Percentiles rank a stretch among this genome's conserved stretches.
phyloP scores from a whole-genome alignment of 2,888 invertebrate genomes.

The Mylabris sibirica region DNA sequence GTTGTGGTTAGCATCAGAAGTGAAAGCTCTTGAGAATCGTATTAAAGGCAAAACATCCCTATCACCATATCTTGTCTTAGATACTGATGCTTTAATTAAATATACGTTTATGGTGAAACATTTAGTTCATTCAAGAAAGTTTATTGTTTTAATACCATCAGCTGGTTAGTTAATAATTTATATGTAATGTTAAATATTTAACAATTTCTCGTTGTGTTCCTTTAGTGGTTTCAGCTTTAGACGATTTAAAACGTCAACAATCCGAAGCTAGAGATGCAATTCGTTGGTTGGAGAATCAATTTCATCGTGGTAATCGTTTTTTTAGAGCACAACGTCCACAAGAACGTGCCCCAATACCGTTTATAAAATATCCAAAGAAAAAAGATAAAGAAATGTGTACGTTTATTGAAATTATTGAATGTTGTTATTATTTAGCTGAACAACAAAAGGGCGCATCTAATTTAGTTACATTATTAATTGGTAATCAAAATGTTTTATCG shows the following conservation, averaged over 20 bases:
- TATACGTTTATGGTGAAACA: constrained; percentile 82
- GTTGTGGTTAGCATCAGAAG: constrained; percentile 88
- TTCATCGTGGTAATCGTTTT: constrained; percentile 86
- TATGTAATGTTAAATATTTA: background rate
- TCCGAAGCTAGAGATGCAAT: constrained; percentile 89
- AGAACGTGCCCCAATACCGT: constrained; percentile 76
- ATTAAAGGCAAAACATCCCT: constrained; percentile 67
- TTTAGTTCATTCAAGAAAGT: constrained; percentile 81
- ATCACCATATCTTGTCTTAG: constrained; percentile 89
- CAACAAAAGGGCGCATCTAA: constrained; percentile 65
- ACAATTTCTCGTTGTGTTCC: background rate
- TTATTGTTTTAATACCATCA: constrained; percentile 87
- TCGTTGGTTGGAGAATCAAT: constrained; percentile 90
- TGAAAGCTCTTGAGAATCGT: constrained; percentile 82
- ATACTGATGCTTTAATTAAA: constrained; percentile 80
- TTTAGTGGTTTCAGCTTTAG: constrained; percentile 85
- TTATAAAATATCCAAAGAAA: constrained; percentile 79
- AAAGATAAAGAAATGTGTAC: constrained; percentile 77
- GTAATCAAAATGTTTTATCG: constrained; percentile 60
- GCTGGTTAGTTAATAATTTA: constrained; percentile 70
- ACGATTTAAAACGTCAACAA: constrained; percentile 86
- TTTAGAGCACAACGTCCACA: constrained; percentile 86
- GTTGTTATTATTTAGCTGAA: constrained; percentile 78
- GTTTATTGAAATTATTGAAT: constrained; percentile 83
- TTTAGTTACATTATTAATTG: constrained; percentile 82